A percentile compares a stretch with the other conserved stretches of the same genome.
Conservation (phyloP, 2,113 vertebrate species). For the Ploceus nigricollis region DNA sequence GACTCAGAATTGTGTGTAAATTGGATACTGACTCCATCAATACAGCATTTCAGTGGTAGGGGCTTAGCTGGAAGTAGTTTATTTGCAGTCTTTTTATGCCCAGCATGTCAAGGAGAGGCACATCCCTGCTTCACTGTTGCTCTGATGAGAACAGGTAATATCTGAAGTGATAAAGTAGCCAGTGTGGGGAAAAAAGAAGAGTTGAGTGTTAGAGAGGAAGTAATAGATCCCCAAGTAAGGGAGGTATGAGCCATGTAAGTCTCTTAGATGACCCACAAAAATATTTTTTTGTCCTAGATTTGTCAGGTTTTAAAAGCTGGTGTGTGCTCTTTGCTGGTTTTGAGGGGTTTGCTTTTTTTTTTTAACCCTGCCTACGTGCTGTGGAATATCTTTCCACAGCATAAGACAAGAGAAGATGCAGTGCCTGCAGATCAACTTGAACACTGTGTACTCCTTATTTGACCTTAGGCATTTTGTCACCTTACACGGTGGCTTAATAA, state of each 20-base stretch:
- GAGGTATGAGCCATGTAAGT: neutral
- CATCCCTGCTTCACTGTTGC: neutral
- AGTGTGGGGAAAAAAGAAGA: neutral
- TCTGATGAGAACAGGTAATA: neutral
- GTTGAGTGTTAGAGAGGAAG: neutral
- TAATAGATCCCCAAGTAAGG: neutral
- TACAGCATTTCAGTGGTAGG: neutral
- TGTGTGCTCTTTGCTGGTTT: neutral
- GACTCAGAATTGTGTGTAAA: neutral
- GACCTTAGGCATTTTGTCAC: neutral
- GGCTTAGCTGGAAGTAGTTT: neutral
- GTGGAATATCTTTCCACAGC: neutral
- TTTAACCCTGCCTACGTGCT: neutral
- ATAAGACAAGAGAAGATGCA: neutral
- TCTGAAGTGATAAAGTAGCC: neutral
- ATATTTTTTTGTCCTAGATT: neutral
- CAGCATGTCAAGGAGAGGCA: neutral
- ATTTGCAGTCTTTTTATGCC: neutral
- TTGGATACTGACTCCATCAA: neutral
- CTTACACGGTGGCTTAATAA: neutral
- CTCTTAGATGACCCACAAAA: neutral
- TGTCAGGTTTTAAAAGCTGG: neutral
- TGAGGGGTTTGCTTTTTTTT: neutral
- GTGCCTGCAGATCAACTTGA: fast-evolving
- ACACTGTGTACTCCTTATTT: neutral